These are phyloP conservation scores for Tolypeutes matacus DNA, from an alignment of 2,797 vertebrate genomes.

Conservation along the genomic window DNA sequence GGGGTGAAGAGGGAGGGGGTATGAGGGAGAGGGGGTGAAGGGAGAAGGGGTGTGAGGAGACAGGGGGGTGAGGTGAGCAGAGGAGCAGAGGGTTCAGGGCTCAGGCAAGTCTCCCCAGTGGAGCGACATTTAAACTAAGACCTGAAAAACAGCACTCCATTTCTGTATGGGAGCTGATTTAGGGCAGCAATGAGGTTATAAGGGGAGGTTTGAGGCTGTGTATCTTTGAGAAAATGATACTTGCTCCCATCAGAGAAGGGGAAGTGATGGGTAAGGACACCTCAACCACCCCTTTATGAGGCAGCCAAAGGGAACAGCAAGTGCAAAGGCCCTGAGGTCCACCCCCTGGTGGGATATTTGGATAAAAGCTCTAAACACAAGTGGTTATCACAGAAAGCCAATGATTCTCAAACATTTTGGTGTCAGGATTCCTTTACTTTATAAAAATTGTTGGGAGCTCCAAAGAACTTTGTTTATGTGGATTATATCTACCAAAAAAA, in stretches of 20 bases:
- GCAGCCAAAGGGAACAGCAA: neutral
- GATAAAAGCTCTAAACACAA: constrained; percentile 1
- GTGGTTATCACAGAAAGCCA: neutral
- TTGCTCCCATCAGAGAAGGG: neutral
- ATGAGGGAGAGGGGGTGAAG: too few relatives aligned
- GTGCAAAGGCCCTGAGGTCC: neutral
- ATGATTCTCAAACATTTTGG: neutral
- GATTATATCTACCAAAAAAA: neutral
- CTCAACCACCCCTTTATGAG: neutral
- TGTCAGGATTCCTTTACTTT: neutral
- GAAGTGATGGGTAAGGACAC: neutral
- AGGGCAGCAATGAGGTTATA: neutral
- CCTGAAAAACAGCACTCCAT: neutral
- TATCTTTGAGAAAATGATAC: neutral
- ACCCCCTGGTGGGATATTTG: neutral
- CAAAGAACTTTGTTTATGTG: neutral
- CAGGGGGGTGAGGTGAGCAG: too few relatives aligned
- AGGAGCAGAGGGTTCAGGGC: too few relatives aligned
- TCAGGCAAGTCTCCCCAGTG: neutral
- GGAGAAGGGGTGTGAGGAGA: too few relatives aligned
- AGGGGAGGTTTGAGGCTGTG: neutral
- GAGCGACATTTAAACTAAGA: neutral
- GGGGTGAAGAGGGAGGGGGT: too few relatives aligned
- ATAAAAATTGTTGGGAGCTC: neutral
- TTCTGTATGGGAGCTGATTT: neutral